Evolutionary conservation across 2,888 invertebrate species (phyloP).

Genomic region (Dolomedes plantarius): DNA sequence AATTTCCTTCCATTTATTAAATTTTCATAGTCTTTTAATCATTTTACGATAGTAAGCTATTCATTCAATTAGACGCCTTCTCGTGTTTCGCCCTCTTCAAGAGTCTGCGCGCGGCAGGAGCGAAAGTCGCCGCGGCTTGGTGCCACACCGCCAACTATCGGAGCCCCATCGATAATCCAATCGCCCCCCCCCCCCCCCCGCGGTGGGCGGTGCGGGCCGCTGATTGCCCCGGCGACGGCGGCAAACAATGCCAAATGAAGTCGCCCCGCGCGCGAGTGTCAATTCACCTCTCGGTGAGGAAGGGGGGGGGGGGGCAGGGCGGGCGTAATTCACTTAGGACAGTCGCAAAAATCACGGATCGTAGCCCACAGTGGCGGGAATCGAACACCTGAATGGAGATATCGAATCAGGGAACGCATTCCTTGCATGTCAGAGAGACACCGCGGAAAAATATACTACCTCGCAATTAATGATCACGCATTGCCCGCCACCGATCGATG

Average conservation of each 20-base stretch:
- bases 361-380: background rate
- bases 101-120: too few species aligned
- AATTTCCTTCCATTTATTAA: too few species aligned
- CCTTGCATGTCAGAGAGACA: background rate
- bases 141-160: background rate
- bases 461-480: background rate
- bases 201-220: constrained; percentile 26
- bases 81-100: too few species aligned
- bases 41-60: too few species aligned
- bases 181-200: background rate
- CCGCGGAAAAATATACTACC: background rate
- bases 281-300: too few species aligned
- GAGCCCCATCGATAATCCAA: background rate
- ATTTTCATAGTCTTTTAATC: too few species aligned
- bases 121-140: too few species aligned
- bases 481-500: background rate
- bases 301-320: background rate
- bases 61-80: too few species aligned
- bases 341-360: background rate
- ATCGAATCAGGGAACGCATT: background rate
- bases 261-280: constrained; percentile 53
- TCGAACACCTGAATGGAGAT: background rate
- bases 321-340: background rate
- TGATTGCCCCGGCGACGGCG: constrained; percentile 56
- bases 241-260: constrained; percentile 67